Evolutionary conservation across 2,888 invertebrate genomes (phyloP), one percentile per base, ranked within the genome.

Genomic region (Drosophila niveifrons): DNA sequence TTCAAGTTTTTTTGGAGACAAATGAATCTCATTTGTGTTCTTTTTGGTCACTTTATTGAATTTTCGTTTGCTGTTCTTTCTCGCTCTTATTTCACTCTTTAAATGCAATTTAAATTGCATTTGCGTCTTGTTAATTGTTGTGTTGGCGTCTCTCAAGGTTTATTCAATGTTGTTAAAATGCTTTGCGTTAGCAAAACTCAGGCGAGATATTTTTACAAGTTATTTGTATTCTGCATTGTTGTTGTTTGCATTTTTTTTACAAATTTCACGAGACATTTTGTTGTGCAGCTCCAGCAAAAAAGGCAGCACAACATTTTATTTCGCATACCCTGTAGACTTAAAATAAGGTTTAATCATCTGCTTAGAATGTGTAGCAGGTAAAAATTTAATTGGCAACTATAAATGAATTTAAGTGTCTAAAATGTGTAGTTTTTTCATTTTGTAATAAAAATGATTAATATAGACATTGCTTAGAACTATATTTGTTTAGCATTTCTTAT

Each of bases 91-190:
- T 61, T 36, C 39, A 70, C 56, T 59, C 46, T 13, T 17, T 7
- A 48, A 53, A 58, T 55, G 50, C 52, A 17, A 29, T 31, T 23
- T n/a, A 58, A 57, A 46, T 41, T 41, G 39, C 44, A 55, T 36
- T 56, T 57, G 51, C n/a, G 23, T 34, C 39, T 57, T 43, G 56
- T 15, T 55, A 39, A 51, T 55, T 31, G 18, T 31, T 68, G 78
- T 68, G 68, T 69, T 62, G 50, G 66, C 46, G 41, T 64, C 39
- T 64, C 39, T 61, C 78, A 77, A 77, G 78, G 77, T 78, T 77
- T 50, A 44, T 53, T 78, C 62, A 70, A 72, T 67, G 70, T 67
- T 74, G 39, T 64, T n/a, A 11, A 74, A 73, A 72, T 46, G 43
- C 46, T 61, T 58, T 55, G 41, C 70, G 57, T 65, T 75, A 39